Evolutionary conservation across 2,888 invertebrate species (phyloP).

Genomic region (Rhaphigaster nebulosa): DNA sequence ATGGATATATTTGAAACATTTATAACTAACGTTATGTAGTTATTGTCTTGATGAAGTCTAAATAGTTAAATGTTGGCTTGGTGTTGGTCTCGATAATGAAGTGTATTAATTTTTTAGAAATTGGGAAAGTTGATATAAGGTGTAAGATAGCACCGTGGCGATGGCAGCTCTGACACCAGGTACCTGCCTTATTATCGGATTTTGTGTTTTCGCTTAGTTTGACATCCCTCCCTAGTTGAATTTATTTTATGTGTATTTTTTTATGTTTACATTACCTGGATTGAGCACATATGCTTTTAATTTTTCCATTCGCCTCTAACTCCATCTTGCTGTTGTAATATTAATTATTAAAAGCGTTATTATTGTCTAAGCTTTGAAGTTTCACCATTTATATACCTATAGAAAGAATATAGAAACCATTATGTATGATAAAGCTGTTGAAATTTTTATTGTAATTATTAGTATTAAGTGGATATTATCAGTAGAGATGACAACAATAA

Average conservation of each 20-base stretch:
- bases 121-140: conserved; percentile 57
- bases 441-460: neutral
- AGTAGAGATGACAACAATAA: no score
- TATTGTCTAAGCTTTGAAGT: neutral
- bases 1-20: conserved; percentile 20
- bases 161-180: conserved; percentile 60
- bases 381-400: neutral
- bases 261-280: neutral
- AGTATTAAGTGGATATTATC: neutral
- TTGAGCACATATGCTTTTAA: conserved; percentile 23
- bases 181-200: conserved; percentile 51
- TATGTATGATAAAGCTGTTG: neutral
- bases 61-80: conserved; percentile 31
- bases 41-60: neutral
- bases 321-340: conserved; percentile 43
- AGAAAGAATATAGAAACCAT: neutral
- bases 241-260: conserved; percentile 34
- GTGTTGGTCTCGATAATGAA: conserved; percentile 5
- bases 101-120: conserved; percentile 55
- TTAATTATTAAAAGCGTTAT: neutral
- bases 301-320: conserved; percentile 9
- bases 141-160: conserved; percentile 60
- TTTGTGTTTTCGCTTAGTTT: conserved; percentile 58
- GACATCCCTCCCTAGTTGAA: conserved; percentile 23
- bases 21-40: neutral